Evolutionary conservation across 1,140 invertebrate species (phyloP).

Genomic region (Drosophila leontia): DNA sequence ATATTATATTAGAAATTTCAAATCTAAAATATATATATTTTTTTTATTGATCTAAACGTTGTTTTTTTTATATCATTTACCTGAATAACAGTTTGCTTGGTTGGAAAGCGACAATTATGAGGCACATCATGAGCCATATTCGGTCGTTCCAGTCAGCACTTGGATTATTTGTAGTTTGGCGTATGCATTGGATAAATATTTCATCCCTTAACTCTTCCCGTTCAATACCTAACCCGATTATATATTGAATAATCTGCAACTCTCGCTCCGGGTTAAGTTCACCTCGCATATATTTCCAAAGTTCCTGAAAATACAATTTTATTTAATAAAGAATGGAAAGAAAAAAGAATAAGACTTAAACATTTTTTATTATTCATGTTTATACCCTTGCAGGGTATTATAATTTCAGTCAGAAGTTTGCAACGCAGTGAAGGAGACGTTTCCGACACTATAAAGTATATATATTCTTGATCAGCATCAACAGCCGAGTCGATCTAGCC

Average conservation of each 20-base stretch:
- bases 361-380: no score
- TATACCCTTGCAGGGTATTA: no score
- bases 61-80: conserved; percentile 74
- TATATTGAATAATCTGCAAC: conserved; percentile 92
- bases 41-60: no score
- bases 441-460: no score
- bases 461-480: no score
- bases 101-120: conserved; percentile 96
- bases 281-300: conserved; percentile 94
- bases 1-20: no score
- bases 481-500: no score
- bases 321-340: not conserved
- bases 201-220: conserved; percentile 95
- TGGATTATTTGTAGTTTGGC: conserved; percentile 95
- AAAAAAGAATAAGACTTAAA: no score
- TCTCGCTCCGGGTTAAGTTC: conserved; percentile 94
- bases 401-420: no score
- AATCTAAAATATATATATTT: no score
- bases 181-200: conserved; percentile 94
- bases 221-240: conserved; percentile 94
- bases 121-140: conserved; percentile 95
- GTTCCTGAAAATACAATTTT: conserved; percentile 88
- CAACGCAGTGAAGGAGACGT: no score
- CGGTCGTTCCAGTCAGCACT: conserved; percentile 91
- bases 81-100: conserved; percentile 93